These are phyloP conservation scores for Arnoldichthys spilopterus DNA, from an alignment of 2,797 vertebrate genomes.

Conservation along the genomic window DNA sequence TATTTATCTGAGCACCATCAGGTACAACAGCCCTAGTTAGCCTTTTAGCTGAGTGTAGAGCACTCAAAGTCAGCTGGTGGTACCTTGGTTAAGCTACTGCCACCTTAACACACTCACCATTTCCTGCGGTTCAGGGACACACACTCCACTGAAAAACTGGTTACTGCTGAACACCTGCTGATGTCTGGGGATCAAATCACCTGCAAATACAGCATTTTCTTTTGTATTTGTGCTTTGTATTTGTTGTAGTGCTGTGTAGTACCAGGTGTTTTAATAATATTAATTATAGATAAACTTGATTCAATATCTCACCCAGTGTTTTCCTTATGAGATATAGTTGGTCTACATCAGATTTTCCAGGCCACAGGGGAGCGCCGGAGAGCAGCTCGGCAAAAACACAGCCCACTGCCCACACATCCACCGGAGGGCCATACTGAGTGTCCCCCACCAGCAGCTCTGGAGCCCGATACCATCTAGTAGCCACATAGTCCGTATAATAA, in stretches of 20 bases:
- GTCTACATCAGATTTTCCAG: slow-evolving; percentile 91
- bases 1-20: slow-evolving; percentile 12
- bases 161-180: slow-evolving; percentile 96
- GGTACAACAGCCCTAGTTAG: not conserved
- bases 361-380: slow-evolving; percentile 89
- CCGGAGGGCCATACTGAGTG: slow-evolving; percentile 89
- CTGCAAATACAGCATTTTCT: slow-evolving; percentile 76
- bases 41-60: not conserved
- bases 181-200: slow-evolving; percentile 93
- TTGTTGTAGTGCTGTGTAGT: too few species aligned
- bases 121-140: slow-evolving; percentile 89
- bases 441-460: slow-evolving; percentile 93
- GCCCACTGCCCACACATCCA: slow-evolving; percentile 94
- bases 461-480: slow-evolving; percentile 92
- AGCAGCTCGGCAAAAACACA: slow-evolving; percentile 94
- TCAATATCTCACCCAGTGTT: slow-evolving; percentile 82
- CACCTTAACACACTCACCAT: slow-evolving; percentile 78
- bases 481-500: slow-evolving; percentile 95
- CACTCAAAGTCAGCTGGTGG: not conserved
- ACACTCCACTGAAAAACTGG: slow-evolving; percentile 95
- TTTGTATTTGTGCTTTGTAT: too few species aligned
- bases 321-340: slow-evolving; percentile 92
- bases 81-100: not conserved
- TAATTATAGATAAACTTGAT: not conserved
- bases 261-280: too few species aligned